Evolutionary conservation across 2,888 invertebrate genomes (phyloP).

Genomic region (Melitaea athalia): DNA sequence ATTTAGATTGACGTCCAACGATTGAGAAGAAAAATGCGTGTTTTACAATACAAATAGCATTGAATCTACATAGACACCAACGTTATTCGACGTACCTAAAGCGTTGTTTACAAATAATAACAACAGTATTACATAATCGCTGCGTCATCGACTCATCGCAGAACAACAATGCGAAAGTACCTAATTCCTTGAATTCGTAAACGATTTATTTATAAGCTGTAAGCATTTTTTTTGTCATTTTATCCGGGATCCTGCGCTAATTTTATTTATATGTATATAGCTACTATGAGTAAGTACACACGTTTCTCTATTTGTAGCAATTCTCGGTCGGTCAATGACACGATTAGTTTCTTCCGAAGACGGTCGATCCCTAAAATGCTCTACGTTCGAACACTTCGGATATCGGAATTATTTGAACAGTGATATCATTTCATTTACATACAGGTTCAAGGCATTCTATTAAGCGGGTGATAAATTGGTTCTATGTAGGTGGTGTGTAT

Average conservation of each 20-base stretch:
- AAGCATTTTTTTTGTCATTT: slow-evolving; percentile 42
- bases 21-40: slow-evolving; percentile 11
- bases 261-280: slow-evolving; percentile 42
- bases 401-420: slow-evolving; percentile 47
- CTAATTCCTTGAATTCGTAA: slow-evolving; percentile 38
- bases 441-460: slow-evolving; percentile 54
- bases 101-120: slow-evolving; percentile 34
- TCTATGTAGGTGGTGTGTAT: slow-evolving; percentile 15
- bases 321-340: slow-evolving; percentile 43
- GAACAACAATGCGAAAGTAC: slow-evolving; percentile 30
- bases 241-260: slow-evolving; percentile 46
- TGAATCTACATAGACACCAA: slow-evolving; percentile 1
- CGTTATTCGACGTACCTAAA: slow-evolving; percentile 10
- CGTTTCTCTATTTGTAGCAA: slow-evolving; percentile 43
- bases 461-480: slow-evolving; percentile 22
- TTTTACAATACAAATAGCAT: not conserved
- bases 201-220: slow-evolving; percentile 44
- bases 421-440: slow-evolving; percentile 74
- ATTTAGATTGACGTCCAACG: slow-evolving; percentile 24
- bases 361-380: slow-evolving; percentile 27
- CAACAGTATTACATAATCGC: slow-evolving; percentile 32
- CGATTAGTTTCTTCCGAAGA: slow-evolving; percentile 35
- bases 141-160: slow-evolving; percentile 31
- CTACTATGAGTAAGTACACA: slow-evolving; percentile 42
- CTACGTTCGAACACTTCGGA: slow-evolving; percentile 19